A percentile compares a stretch with the other conserved stretches of the same genome.
These are phyloP conservation scores for Suillia variegata DNA, from an alignment of 2,888 invertebrate species.

Conservation along the genomic window DNA sequence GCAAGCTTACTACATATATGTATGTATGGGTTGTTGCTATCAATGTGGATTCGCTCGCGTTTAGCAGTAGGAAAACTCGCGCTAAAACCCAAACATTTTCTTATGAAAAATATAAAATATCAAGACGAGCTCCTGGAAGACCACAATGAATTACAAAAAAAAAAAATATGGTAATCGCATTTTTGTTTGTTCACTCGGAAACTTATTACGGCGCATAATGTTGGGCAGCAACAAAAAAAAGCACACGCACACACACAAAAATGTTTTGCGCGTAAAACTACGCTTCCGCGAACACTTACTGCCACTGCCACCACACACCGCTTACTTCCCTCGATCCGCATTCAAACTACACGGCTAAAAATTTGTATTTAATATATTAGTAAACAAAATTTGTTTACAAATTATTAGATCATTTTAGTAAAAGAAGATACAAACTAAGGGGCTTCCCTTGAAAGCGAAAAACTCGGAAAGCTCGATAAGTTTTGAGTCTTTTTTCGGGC, in stretches of 20 bases:
- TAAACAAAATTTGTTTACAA: too few relatives aligned
- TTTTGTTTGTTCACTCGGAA: conserved; percentile 1
- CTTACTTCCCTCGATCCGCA: neutral
- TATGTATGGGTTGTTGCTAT: too few relatives aligned
- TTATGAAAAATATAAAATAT: neutral
- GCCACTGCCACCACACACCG: neutral
- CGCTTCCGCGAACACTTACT: neutral
- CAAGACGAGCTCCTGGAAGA: neutral
- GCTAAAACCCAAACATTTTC: neutral
- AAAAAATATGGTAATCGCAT: conserved; percentile 1
- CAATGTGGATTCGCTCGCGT: too few relatives aligned
- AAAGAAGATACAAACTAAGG: too few relatives aligned
- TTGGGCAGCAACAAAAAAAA: neutral
- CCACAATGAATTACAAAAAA: neutral
- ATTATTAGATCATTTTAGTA: too few relatives aligned
- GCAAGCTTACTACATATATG: neutral
- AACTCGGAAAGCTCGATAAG: too few relatives aligned
- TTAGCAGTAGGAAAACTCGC: neutral
- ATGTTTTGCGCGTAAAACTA: neutral
- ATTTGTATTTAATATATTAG: too few relatives aligned
- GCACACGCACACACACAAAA: too few relatives aligned
- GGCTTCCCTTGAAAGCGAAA: too few relatives aligned
- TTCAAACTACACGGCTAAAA: too few relatives aligned
- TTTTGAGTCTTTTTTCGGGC: too few relatives aligned
- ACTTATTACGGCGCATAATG: neutral